phyloP scores from a whole-genome alignment of 2,797 vertebrate species.

The Sebastes aleutianus region DNA sequence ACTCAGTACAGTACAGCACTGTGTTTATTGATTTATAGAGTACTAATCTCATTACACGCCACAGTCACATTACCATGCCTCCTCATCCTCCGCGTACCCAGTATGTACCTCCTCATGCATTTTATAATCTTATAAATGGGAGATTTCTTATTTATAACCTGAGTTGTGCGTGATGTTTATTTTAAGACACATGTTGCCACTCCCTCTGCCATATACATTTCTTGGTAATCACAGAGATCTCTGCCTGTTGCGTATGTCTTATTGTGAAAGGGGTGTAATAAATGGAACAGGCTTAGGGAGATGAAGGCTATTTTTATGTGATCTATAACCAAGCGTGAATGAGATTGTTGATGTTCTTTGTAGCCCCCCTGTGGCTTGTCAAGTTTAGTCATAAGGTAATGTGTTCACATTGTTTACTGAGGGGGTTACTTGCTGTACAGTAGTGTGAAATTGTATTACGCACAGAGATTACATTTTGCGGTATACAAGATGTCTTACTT shows the following conservation, averaged over 20 bases:
- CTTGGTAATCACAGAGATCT: constrained; percentile 43
- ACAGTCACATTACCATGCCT: constrained; percentile 63
- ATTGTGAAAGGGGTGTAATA: constrained; percentile 10
- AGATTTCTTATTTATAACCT: constrained; percentile 49
- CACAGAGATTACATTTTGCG: constrained; percentile 31
- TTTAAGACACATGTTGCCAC: constrained; percentile 40
- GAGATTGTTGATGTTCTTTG: constrained; percentile 47
- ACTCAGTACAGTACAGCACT: constrained; percentile 45
- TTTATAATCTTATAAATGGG: constrained; percentile 57
- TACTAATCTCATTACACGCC: constrained; percentile 74
- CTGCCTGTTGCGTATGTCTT: constrained; percentile 13
- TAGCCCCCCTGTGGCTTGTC: constrained; percentile 32
- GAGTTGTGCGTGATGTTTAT: constrained; percentile 29
- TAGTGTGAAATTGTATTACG: constrained; percentile 55
- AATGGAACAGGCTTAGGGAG: constrained; percentile 39
- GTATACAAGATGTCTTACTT: constrained; percentile 18
- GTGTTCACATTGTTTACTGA: constrained; percentile 29
- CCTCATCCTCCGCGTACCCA: constrained; percentile 38
- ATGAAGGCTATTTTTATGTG: constrained; percentile 55
- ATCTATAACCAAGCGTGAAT: constrained; percentile 57
- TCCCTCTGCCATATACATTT: constrained; percentile 19
- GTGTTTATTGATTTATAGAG: constrained; percentile 76
- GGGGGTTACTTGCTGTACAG: constrained; percentile 14
- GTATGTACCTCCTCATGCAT: constrained; percentile 43
- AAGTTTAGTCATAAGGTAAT: constrained; percentile 41